Conservation (phyloP, 2,797 vertebrate genomes). For the Melanogrammus aeglefinus region DNA sequence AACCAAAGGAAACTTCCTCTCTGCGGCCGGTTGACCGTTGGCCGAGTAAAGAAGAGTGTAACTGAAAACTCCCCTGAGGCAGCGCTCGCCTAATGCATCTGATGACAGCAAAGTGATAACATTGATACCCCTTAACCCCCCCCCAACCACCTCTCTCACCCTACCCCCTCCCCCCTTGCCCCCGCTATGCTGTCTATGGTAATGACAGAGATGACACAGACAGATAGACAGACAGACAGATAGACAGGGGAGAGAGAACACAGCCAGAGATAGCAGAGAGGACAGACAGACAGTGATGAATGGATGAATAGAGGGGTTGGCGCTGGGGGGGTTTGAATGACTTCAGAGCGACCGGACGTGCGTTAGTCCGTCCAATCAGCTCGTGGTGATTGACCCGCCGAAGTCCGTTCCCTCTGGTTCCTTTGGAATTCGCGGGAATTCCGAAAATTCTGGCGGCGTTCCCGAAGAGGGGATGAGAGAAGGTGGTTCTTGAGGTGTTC, state of each 20-base stretch:
- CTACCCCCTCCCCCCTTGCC: not conserved
- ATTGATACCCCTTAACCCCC: not conserved
- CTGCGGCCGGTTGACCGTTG: not conserved
- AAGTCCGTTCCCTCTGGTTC: not conserved
- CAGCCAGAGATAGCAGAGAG: slow-evolving; percentile 26
- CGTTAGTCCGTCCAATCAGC: not conserved
- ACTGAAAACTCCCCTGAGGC: slow-evolving; percentile 28
- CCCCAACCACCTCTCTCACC: not conserved
- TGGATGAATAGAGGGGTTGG: slow-evolving; percentile 25
- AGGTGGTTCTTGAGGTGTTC: not conserved
- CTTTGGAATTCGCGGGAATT: not conserved
- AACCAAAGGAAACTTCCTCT: not conserved
- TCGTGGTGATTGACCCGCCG: not conserved
- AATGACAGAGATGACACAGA: slow-evolving; percentile 47
- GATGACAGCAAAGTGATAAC: slow-evolving; percentile 56
- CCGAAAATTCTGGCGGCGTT: not conserved
- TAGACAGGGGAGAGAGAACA: slow-evolving; percentile 18
- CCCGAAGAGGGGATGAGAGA: not conserved
- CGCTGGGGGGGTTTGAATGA: not conserved
- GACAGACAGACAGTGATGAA: slow-evolving; percentile 40
- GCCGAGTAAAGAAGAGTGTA: slow-evolving; percentile 31
- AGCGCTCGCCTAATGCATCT: slow-evolving; percentile 32
- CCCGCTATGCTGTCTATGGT: slow-evolving; percentile 18
- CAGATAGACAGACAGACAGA: slow-evolving; percentile 56
- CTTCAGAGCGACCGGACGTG: not conserved